These are phyloP conservation scores for Agonum fuliginosum DNA, from an alignment of 2,888 invertebrate genomes.

Conservation along the genomic window DNA sequence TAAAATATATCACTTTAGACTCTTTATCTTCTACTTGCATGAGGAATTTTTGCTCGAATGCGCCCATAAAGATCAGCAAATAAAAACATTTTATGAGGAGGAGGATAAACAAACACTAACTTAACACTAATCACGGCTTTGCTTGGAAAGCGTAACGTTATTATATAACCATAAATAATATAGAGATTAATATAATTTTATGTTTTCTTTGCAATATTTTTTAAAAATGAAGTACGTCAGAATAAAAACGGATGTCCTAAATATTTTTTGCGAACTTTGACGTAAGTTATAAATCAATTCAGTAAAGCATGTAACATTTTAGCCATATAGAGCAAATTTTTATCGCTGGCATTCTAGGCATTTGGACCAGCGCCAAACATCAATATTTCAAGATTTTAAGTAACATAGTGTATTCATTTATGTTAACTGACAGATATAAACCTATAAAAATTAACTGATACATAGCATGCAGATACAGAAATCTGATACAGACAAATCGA, in stretches of 20 bases:
- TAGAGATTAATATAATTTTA: no score
- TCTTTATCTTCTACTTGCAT: constrained; percentile 30
- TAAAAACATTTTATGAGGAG: not conserved
- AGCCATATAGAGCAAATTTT: constrained; percentile 43
- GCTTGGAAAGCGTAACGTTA: no score
- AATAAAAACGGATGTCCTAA: constrained; percentile 12
- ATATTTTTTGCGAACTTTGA: constrained; percentile 16
- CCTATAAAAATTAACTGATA: constrained; percentile 10
- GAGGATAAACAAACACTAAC: not conserved
- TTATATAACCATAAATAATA: no score
- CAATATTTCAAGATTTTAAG: constrained; percentile 21
- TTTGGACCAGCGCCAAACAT: constrained; percentile 12
- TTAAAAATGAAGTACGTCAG: no score
- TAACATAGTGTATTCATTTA: constrained; percentile 7
- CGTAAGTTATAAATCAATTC: constrained; percentile 35
- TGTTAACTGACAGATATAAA: constrained; percentile 32
- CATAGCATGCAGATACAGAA: not conserved
- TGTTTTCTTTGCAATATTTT: no score
- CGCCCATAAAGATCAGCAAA: not conserved
- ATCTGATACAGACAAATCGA: constrained; percentile 14
- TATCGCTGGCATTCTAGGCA: constrained; percentile 28
- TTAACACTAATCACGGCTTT: not conserved
- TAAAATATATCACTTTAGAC: constrained; percentile 18
- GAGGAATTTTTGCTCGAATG: constrained; percentile 6
- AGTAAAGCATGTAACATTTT: constrained; percentile 30